Percentiles rank a stretch among this genome's conserved stretches.
Conservation (phyloP, 2,113 vertebrate genomes). For the Pteronura brasiliensis region DNA sequence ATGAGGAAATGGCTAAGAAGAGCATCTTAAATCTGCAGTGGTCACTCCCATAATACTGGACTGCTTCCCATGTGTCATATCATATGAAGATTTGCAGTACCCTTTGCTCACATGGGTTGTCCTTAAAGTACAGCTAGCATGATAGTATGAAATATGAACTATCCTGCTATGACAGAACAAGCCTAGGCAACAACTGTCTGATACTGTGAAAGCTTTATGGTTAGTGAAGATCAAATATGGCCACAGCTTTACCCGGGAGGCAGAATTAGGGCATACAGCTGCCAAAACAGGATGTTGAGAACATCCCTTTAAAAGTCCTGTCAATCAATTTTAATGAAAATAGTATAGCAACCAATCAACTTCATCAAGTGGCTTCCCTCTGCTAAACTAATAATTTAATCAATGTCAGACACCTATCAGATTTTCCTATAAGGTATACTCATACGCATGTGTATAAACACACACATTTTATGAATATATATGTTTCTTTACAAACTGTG, state of each 20-base stretch:
- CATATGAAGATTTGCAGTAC: slow-evolving; percentile 74
- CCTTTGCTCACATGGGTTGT: slow-evolving; percentile 77
- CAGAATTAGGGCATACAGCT: slow-evolving; percentile 43
- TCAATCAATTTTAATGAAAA: slow-evolving; percentile 55
- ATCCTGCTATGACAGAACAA: slow-evolving; percentile 72
- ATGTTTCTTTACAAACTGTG: background rate
- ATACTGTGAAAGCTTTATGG: slow-evolving; percentile 16
- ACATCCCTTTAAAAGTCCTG: slow-evolving; percentile 15
- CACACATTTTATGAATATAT: background rate
- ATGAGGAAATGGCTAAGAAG: slow-evolving; percentile 69
- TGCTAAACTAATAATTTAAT: slow-evolving; percentile 23
- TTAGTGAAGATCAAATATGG: slow-evolving; percentile 33
- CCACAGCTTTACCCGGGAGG: background rate
- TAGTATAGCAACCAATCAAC: slow-evolving; percentile 41
- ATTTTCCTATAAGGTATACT: background rate
- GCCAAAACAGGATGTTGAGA: background rate
- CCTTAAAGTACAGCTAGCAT: slow-evolving; percentile 78
- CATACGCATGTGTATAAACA: background rate
- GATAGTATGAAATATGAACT: slow-evolving; percentile 71
- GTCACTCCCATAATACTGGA: slow-evolving; percentile 68
- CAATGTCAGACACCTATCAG: background rate
- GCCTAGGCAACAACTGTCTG: slow-evolving; percentile 66
- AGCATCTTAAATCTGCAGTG: slow-evolving; percentile 73
- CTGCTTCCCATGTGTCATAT: slow-evolving; percentile 73
- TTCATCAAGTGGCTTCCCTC: slow-evolving; percentile 47